phyloP scores from a whole-genome alignment of 1,140 invertebrate genomes.

The Leptonema lineaticorne region DNA sequence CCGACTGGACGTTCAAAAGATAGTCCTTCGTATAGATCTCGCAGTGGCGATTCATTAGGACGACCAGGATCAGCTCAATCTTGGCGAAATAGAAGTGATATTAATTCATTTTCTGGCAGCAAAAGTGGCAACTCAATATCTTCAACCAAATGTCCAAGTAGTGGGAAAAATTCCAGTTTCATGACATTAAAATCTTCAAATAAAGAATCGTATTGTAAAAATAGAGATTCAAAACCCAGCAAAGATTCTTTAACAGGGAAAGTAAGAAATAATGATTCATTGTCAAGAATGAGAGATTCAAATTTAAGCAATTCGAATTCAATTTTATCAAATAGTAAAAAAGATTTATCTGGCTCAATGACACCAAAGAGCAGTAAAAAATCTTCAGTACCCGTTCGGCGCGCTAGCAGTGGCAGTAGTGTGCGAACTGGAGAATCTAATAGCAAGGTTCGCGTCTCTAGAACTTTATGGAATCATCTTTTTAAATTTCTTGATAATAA shows the following conservation, averaged over 20 bases:
- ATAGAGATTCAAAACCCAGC: constrained; percentile 56
- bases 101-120: constrained; percentile 45
- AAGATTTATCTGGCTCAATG: constrained; percentile 15
- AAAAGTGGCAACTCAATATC: constrained; percentile 45
- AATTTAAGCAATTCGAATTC: constrained; percentile 27
- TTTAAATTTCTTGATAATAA: constrained; percentile 38
- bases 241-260: constrained; percentile 62
- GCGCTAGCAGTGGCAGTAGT: constrained; percentile 35
- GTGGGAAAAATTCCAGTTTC: constrained; percentile 34
- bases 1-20: constrained; percentile 48
- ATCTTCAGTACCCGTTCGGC: constrained; percentile 37
- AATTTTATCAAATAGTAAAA: constrained; percentile 36
- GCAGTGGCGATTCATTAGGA: constrained; percentile 51
- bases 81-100: constrained; percentile 48
- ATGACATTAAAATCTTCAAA: constrained; percentile 30
- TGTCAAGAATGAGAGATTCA: constrained; percentile 47
- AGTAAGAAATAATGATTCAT: constrained; percentile 56
- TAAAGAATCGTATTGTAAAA: constrained; percentile 50
- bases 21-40: constrained; percentile 47
- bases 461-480: constrained; percentile 38
- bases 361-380: constrained; percentile 37
- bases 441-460: constrained; percentile 38
- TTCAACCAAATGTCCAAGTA: constrained; percentile 43
- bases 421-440: constrained; percentile 37
- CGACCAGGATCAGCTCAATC: constrained; percentile 55